Evolutionary conservation across 2,888 invertebrate genomes (phyloP), one percentile per base, ranked within the genome.

Genomic region (Nezara viridula): DNA sequence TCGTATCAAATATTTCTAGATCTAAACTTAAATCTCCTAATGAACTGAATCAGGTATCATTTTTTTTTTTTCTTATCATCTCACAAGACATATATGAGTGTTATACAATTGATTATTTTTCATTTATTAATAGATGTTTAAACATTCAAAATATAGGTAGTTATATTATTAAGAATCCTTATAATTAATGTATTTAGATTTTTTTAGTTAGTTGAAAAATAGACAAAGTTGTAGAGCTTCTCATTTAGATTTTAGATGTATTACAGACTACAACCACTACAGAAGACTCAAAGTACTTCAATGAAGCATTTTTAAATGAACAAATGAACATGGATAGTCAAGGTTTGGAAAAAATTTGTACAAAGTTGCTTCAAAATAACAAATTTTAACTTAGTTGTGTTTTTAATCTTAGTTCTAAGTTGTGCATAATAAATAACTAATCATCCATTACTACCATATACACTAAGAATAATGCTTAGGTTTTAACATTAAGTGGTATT

Each of bases 301-400:
- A 77, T 49, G 88, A 88, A 50, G 47, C 49, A 50, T 73, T 50
- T 87, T 40, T 88, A 24, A 77, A 81, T 50, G 88, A 88, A 37
- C 81, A 85, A 88, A 88, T 88, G 88, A 88, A 88, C 85, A 88
- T 88, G 88, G 88, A 88, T 85, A 85, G 85, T 37, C 81, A 88
- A 88, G 88, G 88, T 88, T 88, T 77, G 88, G 6, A 60, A 21
- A 37, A 44, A 19, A 60, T 37, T 50, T n/a, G 37, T 14, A 86
- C 16, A 27, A 37, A 44, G 12, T 44, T 24, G 81, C 40, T 81
- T 81, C 44, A 4, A 32, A 66, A 60, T 60, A 66, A 66, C 66
- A 66, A 66, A 66, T 66, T 32, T 19, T 66, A 66, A 66, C 32
- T 27, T 27, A 4, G 66, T 32, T 66, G 16, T 27, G 27, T 32